Conservation (phyloP, 2,113 vertebrate genomes). For the Catharus bicknelli region DNA sequence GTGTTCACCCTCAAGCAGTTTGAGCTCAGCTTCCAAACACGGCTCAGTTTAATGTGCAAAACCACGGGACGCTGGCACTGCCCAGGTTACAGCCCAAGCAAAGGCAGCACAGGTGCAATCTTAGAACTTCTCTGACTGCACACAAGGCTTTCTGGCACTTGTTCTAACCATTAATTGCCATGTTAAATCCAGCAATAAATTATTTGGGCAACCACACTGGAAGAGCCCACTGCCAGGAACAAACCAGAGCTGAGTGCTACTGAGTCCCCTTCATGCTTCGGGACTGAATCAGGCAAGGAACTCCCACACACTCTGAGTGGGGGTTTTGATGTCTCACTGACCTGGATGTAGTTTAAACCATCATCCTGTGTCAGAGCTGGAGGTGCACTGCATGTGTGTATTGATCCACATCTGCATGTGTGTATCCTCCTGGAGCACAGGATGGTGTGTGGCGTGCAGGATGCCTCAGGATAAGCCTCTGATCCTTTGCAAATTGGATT, state of each 20-base stretch:
- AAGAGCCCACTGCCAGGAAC: slow-evolving; percentile 6
- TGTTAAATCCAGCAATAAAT: slow-evolving; percentile 42
- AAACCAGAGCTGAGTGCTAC: not conserved
- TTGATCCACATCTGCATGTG: not conserved
- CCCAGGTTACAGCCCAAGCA: not conserved
- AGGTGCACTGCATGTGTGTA: rapidly evolving
- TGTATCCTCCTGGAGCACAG: rapidly evolving
- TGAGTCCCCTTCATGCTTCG: not conserved
- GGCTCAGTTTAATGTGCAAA: not conserved
- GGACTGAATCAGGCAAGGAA: not conserved
- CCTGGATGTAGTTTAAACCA: not conserved
- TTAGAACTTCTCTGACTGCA: not conserved
- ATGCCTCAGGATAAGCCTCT: slow-evolving; percentile 2
- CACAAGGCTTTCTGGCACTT: not conserved
- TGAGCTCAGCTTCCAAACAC: not conserved
- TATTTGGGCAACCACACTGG: slow-evolving; percentile 14
- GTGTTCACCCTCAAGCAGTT: not conserved
- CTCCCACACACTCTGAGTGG: not conserved
- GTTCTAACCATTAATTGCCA: slow-evolving; percentile 42
- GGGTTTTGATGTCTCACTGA: not conserved
- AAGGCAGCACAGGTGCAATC: not conserved
- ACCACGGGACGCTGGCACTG: not conserved
- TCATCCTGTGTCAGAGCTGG: not conserved
- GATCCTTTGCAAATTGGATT: slow-evolving; percentile 39
- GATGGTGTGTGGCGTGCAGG: not conserved